Percentiles rank a stretch among this genome's conserved stretches.
These are phyloP conservation scores for Acanthopleura granulata DNA, from an alignment of 2,888 invertebrate species.

Conservation along the genomic window DNA sequence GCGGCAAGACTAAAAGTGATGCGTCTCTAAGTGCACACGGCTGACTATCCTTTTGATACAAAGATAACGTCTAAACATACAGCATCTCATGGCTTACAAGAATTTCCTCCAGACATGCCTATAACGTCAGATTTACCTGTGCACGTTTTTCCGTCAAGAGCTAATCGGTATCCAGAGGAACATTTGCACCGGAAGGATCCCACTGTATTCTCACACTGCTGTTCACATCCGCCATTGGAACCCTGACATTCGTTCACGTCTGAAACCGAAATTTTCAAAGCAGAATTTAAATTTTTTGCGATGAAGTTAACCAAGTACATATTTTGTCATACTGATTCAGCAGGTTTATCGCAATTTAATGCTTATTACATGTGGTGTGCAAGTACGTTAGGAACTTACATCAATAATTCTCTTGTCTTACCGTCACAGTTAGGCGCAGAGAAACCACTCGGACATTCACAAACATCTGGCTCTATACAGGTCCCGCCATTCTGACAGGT, in stretches of 20 bases:
- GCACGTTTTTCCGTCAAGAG: constrained; percentile 1
- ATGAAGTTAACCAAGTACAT: no score
- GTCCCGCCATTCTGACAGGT: constrained; percentile 13
- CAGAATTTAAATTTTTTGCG: no score
- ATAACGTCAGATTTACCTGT: constrained; percentile 9
- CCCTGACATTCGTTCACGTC: constrained; percentile 37
- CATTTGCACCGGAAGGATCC: constrained; percentile 37
- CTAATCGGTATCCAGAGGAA: constrained; percentile 15
- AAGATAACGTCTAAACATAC: no score
- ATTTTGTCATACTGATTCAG: no score
- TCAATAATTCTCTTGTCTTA: not conserved
- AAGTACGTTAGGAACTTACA: no score
- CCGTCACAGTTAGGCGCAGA: not conserved
- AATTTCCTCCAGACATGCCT: no score
- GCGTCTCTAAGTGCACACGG: no score
- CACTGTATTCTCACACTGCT: constrained; percentile 32
- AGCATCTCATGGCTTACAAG: no score
- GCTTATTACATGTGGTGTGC: no score
- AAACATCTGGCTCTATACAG: constrained; percentile 18
- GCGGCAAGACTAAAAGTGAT: no score
- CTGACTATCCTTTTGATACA: no score
- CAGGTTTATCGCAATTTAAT: no score
- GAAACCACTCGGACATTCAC: not conserved
- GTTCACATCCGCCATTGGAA: constrained; percentile 35
- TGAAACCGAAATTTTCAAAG: constrained; percentile 4